These are phyloP conservation scores for Chydorus sphaericus DNA, from an alignment of 2,888 invertebrate genomes.

Conservation along the genomic window DNA sequence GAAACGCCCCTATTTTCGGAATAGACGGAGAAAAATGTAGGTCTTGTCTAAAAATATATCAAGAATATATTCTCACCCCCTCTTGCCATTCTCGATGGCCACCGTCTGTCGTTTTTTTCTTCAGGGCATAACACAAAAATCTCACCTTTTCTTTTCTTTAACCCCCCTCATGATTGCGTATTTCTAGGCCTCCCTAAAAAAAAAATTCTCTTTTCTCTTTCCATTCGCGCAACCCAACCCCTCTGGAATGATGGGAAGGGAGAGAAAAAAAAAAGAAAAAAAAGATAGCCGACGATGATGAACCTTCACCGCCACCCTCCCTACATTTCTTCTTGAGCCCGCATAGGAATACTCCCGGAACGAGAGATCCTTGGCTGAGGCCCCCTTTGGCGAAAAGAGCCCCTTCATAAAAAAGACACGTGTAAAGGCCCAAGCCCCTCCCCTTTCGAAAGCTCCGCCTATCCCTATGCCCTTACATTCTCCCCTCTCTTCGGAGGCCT, in stretches of 20 bases:
- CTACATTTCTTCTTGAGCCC: not conserved
- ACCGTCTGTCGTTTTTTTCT: no score
- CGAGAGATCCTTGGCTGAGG: not conserved
- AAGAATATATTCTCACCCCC: no score
- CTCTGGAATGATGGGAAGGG: not conserved
- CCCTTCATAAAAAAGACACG: slow-evolving; percentile 15
- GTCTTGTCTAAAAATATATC: no score
- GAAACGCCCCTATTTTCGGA: no score
- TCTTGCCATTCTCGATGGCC: no score
- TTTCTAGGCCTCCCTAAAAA: slow-evolving; percentile 6
- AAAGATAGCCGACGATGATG: not conserved
- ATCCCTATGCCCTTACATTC: not conserved
- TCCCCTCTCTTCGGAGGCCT: not conserved
- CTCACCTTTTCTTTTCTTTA: no score
- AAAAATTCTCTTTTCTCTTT: not conserved
- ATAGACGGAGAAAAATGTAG: no score
- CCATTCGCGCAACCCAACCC: not conserved
- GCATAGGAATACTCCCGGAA: not conserved
- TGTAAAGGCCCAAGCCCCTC: slow-evolving; percentile 8
- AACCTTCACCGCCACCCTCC: not conserved
- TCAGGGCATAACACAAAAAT: no score
- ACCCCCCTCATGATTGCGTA: slow-evolving; percentile 7
- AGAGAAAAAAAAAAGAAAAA: not conserved
- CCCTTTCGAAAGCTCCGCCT: not conserved
- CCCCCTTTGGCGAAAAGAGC: slow-evolving; percentile 13